phyloP scores from a whole-genome alignment of 2,113 vertebrate species.

The Grammomys surdaster region DNA sequence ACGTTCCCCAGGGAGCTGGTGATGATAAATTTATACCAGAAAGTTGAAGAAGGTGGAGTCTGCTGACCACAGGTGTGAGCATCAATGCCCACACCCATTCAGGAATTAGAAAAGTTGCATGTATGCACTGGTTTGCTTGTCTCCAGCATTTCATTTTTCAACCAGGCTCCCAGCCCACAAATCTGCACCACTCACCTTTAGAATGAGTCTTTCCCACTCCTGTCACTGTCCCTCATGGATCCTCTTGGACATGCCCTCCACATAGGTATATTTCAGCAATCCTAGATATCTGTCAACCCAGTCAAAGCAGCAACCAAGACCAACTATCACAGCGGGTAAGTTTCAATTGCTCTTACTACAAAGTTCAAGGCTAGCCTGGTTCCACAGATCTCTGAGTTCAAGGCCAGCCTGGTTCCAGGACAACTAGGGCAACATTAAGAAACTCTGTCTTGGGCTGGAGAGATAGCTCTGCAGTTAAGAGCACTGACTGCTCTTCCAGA shows the following conservation, averaged over 20 bases:
- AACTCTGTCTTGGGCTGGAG: neutral
- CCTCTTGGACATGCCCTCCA: neutral
- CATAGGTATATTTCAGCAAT: neutral
- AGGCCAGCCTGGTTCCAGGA: neutral
- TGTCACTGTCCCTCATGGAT: neutral
- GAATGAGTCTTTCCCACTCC: neutral
- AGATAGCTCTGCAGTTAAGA: no score
- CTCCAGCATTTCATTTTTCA: neutral
- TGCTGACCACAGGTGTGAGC: neutral
- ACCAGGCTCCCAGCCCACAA: neutral
- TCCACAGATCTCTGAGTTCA: neutral
- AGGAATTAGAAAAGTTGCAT: neutral
- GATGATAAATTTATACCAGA: neutral
- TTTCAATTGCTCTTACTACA: neutral
- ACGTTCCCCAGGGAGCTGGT: neutral
- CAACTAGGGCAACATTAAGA: neutral
- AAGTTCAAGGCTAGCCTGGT: neutral
- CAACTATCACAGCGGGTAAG: neutral
- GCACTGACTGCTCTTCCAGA: no score
- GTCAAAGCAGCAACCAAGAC: neutral
- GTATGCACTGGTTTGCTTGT: neutral
- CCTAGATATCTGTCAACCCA: neutral
- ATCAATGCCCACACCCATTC: neutral
- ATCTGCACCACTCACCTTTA: neutral
- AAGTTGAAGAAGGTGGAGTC: neutral